phyloP scores from a whole-genome alignment of 1,140 invertebrate genomes.

The Lordiphosa collinella region DNA sequence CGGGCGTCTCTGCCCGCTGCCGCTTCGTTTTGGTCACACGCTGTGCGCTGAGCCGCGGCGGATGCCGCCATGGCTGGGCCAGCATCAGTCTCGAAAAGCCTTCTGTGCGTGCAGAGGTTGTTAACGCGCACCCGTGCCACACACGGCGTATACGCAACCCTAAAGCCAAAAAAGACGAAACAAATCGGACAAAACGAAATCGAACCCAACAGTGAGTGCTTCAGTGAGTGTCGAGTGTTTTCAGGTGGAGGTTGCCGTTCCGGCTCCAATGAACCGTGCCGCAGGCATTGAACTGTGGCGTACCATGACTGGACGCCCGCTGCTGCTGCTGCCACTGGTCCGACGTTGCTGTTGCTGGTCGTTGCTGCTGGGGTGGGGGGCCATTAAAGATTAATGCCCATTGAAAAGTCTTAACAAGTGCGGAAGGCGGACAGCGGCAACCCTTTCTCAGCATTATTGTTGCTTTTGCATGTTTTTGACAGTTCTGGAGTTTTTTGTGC shows the following conservation, averaged over 20 bases:
- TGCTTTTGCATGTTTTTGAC: conserved; percentile 56
- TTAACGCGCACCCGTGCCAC: conserved; percentile 58
- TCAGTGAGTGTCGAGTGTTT: conserved; percentile 26
- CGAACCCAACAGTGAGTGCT: conserved; percentile 31
- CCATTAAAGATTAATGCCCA: conserved; percentile 63
- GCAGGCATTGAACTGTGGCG: conserved; percentile 63
- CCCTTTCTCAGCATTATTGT: conserved; percentile 30
- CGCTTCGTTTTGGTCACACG: conserved; percentile 14
- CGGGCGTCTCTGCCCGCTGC: conserved; percentile 17
- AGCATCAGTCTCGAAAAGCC: conserved; percentile 70
- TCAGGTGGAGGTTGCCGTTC: conserved; percentile 9
- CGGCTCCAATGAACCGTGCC: conserved; percentile 51
- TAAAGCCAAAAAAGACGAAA: conserved; percentile 56
- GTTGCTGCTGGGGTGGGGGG: conserved; percentile 1
- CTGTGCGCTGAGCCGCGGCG: conserved; percentile 27
- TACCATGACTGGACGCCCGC: conserved; percentile 33
- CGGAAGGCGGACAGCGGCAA: conserved; percentile 20
- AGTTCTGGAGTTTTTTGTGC: conserved; percentile 28
- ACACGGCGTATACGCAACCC: conserved; percentile 65
- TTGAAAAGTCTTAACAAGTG: conserved; percentile 68
- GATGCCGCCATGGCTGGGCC: conserved; percentile 25
- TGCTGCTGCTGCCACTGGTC: neutral
- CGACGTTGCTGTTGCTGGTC: conserved; percentile 19
- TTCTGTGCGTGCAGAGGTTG: conserved; percentile 75
- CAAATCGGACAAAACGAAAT: conserved; percentile 4